phyloP scores from a whole-genome alignment of 1,140 invertebrate genomes.

The Aphis craccivora region DNA sequence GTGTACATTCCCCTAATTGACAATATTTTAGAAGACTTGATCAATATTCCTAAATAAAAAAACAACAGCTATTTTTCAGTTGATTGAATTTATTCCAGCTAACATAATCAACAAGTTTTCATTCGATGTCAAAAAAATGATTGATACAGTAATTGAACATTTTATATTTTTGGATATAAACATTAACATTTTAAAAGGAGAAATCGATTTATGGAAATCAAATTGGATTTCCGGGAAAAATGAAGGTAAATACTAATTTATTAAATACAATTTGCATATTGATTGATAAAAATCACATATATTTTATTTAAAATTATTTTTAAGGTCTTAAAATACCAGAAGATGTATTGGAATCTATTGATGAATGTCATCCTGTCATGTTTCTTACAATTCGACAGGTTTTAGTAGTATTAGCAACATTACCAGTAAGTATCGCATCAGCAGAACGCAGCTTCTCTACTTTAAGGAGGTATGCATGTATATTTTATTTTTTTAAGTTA shows the following conservation, averaged over 20 bases:
- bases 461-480: constrained; percentile 28
- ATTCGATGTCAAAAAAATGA: background rate
- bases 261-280: background rate
- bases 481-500: background rate
- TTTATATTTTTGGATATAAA: constrained; percentile 1
- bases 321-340: constrained; percentile 1
- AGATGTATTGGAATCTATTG: background rate
- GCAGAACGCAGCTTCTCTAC: constrained; percentile 42
- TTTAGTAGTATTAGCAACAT: background rate
- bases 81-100: background rate
- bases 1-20: background rate
- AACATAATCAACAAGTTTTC: background rate
- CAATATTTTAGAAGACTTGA: constrained; percentile 30
- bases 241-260: constrained; percentile 16
- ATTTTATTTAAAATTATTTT: constrained; percentile 2
- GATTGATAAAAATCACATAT: background rate
- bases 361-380: background rate
- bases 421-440: constrained; percentile 37
- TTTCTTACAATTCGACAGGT: background rate
- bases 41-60: background rate
- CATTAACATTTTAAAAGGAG: background rate
- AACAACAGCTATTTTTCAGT: background rate
- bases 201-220: constrained; percentile 11
- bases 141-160: background rate
- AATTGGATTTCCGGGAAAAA: background rate